Evolutionary conservation across 2,888 invertebrate genomes (phyloP).

Genomic region (Shargacucullia verbasci): DNA sequence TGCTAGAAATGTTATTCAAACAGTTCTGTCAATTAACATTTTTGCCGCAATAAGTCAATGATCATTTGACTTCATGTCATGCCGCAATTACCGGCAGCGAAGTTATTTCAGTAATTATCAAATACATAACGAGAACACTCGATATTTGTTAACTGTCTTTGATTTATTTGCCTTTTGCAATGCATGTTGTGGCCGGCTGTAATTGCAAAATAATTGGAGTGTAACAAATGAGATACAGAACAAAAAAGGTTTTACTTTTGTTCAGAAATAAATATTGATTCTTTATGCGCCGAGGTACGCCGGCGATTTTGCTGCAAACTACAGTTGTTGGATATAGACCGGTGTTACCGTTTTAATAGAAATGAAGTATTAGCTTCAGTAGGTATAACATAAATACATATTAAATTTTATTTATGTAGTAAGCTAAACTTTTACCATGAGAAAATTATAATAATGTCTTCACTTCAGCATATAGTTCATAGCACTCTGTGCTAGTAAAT

Average conservation of each 20-base stretch:
- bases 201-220: slow-evolving; percentile 46
- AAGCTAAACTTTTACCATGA: too few species aligned
- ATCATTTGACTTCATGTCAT: slow-evolving; percentile 30
- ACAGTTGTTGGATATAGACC: slow-evolving; percentile 9
- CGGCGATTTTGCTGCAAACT: too few species aligned
- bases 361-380: neutral
- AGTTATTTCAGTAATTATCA: slow-evolving; percentile 19
- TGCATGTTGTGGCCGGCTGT: slow-evolving; percentile 17
- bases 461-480: too few species aligned
- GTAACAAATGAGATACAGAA: slow-evolving; percentile 34
- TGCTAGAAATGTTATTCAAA: slow-evolving; percentile 4
- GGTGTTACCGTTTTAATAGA: slow-evolving; percentile 9
- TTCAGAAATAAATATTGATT: slow-evolving; percentile 18
- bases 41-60: slow-evolving; percentile 17
- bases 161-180: slow-evolving; percentile 40
- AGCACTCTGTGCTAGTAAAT: too few species aligned
- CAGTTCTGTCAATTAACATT: slow-evolving; percentile 18
- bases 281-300: slow-evolving; percentile 5
- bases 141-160: slow-evolving; percentile 18
- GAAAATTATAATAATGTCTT: too few species aligned
- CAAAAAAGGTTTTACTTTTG: slow-evolving; percentile 40
- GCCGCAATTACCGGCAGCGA: slow-evolving; percentile 18
- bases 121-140: slow-evolving; percentile 21
- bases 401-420: too few species aligned
- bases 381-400: too few species aligned